Conservation (phyloP, 2,888 invertebrate genomes). For the Dorcus hopei region DNA sequence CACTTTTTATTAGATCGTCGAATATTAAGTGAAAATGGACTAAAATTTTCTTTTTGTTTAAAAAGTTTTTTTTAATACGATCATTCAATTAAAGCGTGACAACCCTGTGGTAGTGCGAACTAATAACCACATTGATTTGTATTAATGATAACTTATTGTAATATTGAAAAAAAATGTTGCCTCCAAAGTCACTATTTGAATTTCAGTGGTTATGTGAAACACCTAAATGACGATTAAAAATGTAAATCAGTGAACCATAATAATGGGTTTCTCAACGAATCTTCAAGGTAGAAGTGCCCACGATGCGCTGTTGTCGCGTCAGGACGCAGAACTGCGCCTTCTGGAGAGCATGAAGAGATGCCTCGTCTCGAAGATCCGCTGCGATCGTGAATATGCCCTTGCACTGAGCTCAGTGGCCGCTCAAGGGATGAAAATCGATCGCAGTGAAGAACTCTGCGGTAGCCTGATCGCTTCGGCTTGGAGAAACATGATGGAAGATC, state of each 20-base stretch:
- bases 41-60: no score
- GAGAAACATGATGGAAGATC: conserved; percentile 84
- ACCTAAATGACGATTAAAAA: no score
- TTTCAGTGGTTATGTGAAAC: no score
- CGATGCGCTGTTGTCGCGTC: conserved; percentile 84
- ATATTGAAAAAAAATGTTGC: no score
- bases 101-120: no score
- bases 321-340: conserved; percentile 89
- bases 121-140: no score
- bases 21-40: no score
- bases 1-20: no score
- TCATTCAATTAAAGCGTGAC: no score
- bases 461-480: conserved; percentile 70
- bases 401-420: conserved; percentile 76
- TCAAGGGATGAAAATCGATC: conserved; percentile 82
- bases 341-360: conserved; percentile 90
- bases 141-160: no score
- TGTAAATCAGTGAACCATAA: not conserved
- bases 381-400: conserved; percentile 87
- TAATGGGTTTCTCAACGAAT: conserved; percentile 82
- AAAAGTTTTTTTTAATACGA: no score
- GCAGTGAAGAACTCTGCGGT: conserved; percentile 69
- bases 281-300: conserved; percentile 87
- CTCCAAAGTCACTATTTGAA: no score
- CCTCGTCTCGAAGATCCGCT: conserved; percentile 81